Evolutionary conservation across 2,797 vertebrate species (phyloP).

Genomic region (Varecia variegata): DNA sequence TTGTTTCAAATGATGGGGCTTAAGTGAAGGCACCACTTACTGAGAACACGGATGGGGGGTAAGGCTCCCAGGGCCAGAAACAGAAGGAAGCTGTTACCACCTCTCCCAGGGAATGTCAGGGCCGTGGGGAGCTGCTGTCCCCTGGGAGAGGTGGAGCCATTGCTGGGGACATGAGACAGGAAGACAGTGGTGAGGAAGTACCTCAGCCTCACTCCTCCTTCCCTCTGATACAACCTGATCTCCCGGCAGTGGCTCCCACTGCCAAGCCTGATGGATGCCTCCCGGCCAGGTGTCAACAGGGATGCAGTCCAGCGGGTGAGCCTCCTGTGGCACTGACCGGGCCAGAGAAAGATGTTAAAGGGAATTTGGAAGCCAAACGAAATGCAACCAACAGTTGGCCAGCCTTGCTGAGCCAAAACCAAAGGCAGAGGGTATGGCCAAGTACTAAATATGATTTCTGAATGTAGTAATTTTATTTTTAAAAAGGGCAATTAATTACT

Average conservation of each 20-base stretch:
- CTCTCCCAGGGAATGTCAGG: background rate
- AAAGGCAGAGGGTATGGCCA: background rate
- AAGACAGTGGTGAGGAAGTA: background rate
- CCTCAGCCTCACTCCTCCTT: background rate
- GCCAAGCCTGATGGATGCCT: accelerated
- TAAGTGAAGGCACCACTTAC: background rate
- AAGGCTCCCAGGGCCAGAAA: background rate
- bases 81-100: background rate
- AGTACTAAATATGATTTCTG: background rate
- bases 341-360: background rate
- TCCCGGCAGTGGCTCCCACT: background rate
- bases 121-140: background rate
- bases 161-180: background rate
- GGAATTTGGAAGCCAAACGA: background rate
- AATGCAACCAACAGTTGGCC: background rate
- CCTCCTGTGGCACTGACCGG: background rate
- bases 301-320: background rate
- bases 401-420: background rate
- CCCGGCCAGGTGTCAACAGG: background rate
- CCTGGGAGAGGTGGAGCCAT: background rate
- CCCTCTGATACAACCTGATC: background rate
- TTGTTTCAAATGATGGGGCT: background rate
- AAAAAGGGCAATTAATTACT: background rate
- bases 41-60: accelerated
- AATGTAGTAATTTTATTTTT: background rate